Percentiles rank a stretch among this genome's conserved stretches.
Evolutionary conservation across 2,888 invertebrate species (phyloP).

Genomic region (Cephus nigrinus): DNA sequence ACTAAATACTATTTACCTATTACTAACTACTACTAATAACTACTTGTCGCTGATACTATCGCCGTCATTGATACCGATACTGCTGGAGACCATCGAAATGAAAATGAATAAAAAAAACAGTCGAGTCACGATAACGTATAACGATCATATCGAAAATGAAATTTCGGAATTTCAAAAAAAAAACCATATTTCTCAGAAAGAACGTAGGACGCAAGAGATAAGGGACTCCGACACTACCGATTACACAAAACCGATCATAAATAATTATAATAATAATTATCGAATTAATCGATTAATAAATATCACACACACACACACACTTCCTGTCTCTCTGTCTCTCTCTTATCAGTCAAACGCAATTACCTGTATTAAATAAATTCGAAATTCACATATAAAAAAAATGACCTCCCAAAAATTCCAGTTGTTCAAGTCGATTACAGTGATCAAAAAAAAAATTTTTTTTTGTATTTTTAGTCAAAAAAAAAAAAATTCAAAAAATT

Average conservation of each 20-base stretch:
- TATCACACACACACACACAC: neutral
- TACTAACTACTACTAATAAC: neutral
- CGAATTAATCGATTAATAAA: neutral
- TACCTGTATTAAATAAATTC: neutral
- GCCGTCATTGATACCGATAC: neutral
- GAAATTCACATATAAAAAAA: neutral
- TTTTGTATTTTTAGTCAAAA: neutral
- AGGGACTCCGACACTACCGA: slow-evolving; percentile 7
- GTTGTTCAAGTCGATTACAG: neutral
- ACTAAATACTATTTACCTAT: neutral
- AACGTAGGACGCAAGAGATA: slow-evolving; percentile 14
- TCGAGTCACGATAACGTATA: slow-evolving; percentile 24
- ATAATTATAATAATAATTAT: neutral
- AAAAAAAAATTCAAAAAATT: neutral
- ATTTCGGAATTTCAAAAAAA: slow-evolving; percentile 2
- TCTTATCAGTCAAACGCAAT: neutral
- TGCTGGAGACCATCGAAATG: neutral
- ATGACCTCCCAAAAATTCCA: neutral
- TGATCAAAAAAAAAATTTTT: no score
- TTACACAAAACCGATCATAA: neutral
- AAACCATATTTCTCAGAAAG: slow-evolving; percentile 10
- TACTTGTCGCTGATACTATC: neutral
- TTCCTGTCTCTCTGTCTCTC: neutral
- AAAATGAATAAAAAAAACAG: neutral
- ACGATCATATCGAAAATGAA: slow-evolving; percentile 25